Base-by-base conservation (phyloP, 2,888 invertebrate genomes). In the Catocala fraxini region DNA sequence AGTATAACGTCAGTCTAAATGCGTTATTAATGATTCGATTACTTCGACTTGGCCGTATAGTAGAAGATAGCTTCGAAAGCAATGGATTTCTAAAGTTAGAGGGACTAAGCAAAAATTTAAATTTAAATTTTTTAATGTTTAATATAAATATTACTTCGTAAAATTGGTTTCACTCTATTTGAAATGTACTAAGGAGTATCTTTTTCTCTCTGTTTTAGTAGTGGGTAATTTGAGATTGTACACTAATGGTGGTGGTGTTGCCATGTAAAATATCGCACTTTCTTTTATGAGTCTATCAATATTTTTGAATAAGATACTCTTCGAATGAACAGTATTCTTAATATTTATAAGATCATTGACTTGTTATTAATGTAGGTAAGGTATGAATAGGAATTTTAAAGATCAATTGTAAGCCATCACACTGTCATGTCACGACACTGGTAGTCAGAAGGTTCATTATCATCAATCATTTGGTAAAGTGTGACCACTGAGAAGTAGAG, bases 401-500 rank as follows among this genome's bases (percentile, higher is more conserved):
- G 39, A 63, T 63, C 60, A 56, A 72, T 60, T 69, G 56, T 66
- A 79, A 87, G 84, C 84, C 86, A 88, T 88, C 83, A 89, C 89
- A 90, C 87, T 82, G 57, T 86, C 89, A 88, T 86, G 62, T 71
- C 77, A 86, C 73, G 70, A 83, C 81, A 83, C 77, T 68, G 70
- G 79, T 80, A 81, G 79, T 59, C 64, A 70, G 58, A 68, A 77
- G 65, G 73, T 58, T 79, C 81, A 79, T 78, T 56, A 70, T 82
- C 79, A 84, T 83, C 68, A 72, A 73, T 73, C 81, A 83, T 84
- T 77, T 73, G 71, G 80, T 72, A 75, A 82, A 81, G 84, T 89
- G 86, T 88, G 86, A 85, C 85, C 85, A 89, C 89, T 77, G 77
- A 83, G 70, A 75, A 80, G 87, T 91, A 92, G 92, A 86, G 90